Conservation (phyloP, 2,113 vertebrate species). For the Elanoides forficatus region DNA sequence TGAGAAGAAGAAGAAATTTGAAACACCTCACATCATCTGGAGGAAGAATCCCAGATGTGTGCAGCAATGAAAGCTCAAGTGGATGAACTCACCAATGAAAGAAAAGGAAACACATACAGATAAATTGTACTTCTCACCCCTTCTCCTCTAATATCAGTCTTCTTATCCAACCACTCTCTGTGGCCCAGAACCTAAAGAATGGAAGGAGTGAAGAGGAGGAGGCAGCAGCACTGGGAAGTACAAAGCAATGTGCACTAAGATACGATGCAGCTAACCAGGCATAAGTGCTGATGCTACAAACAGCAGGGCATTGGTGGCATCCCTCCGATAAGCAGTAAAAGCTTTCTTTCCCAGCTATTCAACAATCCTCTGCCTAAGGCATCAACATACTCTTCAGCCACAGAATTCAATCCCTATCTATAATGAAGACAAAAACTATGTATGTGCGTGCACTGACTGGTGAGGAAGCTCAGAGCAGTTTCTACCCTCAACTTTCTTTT, state of each 20-base stretch:
- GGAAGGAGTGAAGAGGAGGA: neutral
- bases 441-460: neutral
- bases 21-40: neutral
- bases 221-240: neutral
- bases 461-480: neutral
- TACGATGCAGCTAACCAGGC: neutral
- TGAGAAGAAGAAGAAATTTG: neutral
- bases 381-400: constrained; percentile 18
- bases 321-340: neutral
- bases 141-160: neutral
- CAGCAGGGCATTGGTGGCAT: neutral
- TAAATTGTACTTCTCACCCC: neutral
- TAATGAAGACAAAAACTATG: neutral
- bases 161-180: neutral
- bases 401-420: constrained; percentile 14
- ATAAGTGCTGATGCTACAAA: neutral
- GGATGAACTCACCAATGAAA: neutral
- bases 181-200: neutral
- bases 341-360: constrained; percentile 15
- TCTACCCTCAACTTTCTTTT: neutral
- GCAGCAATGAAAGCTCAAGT: neutral
- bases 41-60: neutral
- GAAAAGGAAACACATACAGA: neutral
- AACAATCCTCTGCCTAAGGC: constrained; percentile 23
- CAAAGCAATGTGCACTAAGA: neutral